phyloP scores from a whole-genome alignment of 2,797 vertebrate genomes.

The Lycodopsis pacificus region DNA sequence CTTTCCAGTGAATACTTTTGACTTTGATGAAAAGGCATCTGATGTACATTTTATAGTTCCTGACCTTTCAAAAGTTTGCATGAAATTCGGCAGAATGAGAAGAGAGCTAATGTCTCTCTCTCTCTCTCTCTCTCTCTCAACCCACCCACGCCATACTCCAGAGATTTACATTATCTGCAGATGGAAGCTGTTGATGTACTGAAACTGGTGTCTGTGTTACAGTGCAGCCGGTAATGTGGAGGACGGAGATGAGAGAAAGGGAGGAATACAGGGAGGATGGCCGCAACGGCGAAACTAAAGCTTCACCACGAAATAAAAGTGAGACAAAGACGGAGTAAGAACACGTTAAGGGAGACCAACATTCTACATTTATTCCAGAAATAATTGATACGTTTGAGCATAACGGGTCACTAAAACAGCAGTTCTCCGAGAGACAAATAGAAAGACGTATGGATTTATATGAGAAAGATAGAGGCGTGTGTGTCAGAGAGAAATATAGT shows the following conservation, averaged over 20 bases:
- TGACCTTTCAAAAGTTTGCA: conserved; percentile 50
- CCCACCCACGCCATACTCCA: conserved; percentile 10
- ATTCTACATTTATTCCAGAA: background rate
- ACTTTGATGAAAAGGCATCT: conserved; percentile 43
- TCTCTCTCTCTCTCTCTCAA: conserved; percentile 1
- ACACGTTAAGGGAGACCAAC: background rate
- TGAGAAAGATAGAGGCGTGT: background rate
- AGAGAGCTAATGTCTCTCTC: conserved; percentile 13
- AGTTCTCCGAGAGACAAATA: background rate
- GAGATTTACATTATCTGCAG: conserved; percentile 39
- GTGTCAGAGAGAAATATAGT: conserved; percentile 16
- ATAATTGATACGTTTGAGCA: conserved; percentile 1
- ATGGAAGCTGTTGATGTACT: conserved; percentile 6
- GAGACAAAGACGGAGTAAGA: background rate
- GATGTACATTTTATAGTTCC: conserved; percentile 37
- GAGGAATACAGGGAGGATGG: background rate
- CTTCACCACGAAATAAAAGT: background rate
- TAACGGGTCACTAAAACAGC: background rate
- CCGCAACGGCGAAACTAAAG: background rate
- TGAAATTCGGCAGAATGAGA: conserved; percentile 49
- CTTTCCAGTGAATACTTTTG: background rate
- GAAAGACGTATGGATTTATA: background rate
- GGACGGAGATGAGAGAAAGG: background rate
- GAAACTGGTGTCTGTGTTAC: background rate
- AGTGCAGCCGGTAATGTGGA: background rate